Percentiles rank a stretch among this genome's conserved stretches.
Evolutionary conservation across 2,797 vertebrate species (phyloP).

Genomic region (Tympanoctomys barrerae): DNA sequence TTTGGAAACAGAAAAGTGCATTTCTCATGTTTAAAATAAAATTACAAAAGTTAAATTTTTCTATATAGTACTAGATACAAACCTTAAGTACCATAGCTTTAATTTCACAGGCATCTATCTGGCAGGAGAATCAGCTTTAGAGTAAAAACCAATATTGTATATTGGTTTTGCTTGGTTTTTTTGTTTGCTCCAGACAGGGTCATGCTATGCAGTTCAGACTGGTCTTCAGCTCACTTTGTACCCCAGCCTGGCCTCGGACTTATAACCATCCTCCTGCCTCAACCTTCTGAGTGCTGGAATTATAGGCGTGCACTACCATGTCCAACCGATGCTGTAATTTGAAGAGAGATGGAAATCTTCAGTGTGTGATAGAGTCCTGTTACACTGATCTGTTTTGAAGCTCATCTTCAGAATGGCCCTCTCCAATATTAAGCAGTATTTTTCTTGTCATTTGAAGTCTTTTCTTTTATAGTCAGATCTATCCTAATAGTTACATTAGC

Average conservation of each 20-base stretch:
- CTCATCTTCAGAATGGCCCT: neutral
- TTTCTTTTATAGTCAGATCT: conserved; percentile 14
- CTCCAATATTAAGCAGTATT: neutral
- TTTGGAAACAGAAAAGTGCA: neutral
- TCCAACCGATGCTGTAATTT: accelerated
- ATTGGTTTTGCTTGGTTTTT: too few relatives aligned
- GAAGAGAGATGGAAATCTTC: neutral
- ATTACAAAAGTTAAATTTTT: neutral
- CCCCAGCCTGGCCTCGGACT: too few relatives aligned
- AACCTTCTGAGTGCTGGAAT: too few relatives aligned
- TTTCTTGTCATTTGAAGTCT: neutral
- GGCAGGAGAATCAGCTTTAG: neutral
- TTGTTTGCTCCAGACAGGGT: too few relatives aligned
- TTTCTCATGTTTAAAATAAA: neutral
- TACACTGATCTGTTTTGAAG: neutral
- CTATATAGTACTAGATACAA: neutral
- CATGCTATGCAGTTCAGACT: too few relatives aligned
- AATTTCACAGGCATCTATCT: neutral
- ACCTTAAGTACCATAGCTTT: neutral
- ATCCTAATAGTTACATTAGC: neutral
- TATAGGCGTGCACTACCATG: too few relatives aligned
- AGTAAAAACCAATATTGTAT: neutral
- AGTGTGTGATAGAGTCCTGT: neutral
- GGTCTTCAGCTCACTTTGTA: too few relatives aligned
- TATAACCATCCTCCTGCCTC: too few relatives aligned